Evolutionary conservation across 2,797 vertebrate genomes (phyloP).

Genomic region (Argyrosomus regius): DNA sequence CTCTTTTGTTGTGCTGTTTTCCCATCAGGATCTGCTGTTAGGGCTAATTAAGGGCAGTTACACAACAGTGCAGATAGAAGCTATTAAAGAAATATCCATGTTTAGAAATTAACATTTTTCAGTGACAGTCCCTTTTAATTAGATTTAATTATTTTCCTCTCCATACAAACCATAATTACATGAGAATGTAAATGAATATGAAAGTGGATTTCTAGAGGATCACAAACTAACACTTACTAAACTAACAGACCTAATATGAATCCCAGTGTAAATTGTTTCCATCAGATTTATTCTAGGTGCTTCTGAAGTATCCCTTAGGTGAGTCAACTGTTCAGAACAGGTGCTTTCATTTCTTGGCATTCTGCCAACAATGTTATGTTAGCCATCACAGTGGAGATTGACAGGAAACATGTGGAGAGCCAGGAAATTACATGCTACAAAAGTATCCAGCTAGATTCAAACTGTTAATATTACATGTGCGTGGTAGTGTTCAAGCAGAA

Average conservation of each 20-base stretch:
- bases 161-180: not conserved
- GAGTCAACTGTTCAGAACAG: not conserved
- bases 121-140: not conserved
- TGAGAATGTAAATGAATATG: not conserved
- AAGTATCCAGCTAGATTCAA: not conserved
- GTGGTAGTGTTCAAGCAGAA: not conserved
- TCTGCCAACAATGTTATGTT: not conserved
- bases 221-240: not conserved
- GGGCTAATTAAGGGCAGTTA: conserved; percentile 52
- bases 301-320: not conserved
- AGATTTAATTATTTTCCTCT: not conserved
- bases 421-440: not conserved
- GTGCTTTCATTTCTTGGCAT: not conserved
- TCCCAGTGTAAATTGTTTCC: not conserved
- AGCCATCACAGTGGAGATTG: not conserved
- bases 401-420: not conserved
- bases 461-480: not conserved
- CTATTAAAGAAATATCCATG: not conserved
- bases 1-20: conserved; percentile 39
- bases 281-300: not conserved
- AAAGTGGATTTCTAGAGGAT: not conserved
- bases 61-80: conserved; percentile 3
- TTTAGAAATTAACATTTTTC: conserved; percentile 19
- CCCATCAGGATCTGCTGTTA: conserved; percentile 21
- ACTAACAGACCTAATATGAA: not conserved